A percentile compares a stretch with the other conserved stretches of the same genome.
phyloP scores from a whole-genome alignment of 1,140 invertebrate genomes.

The Geopemphigus sp. region DNA sequence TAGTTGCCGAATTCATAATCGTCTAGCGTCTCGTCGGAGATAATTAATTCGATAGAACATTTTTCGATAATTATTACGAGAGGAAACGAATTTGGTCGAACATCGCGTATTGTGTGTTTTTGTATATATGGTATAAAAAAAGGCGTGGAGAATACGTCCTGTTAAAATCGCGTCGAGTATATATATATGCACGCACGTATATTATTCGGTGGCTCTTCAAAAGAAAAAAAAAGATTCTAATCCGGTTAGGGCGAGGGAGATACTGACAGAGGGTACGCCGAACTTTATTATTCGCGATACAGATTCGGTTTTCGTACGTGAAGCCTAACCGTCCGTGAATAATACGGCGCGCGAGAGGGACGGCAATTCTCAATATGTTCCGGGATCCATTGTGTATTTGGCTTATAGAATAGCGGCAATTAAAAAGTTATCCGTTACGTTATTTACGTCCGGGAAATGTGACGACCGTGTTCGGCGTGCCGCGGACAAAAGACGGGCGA shows the following conservation, averaged over 20 bases:
- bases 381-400: neutral
- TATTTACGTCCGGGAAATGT: too few species aligned
- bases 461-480: too few species aligned
- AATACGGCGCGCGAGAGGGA: neutral
- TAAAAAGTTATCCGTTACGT: neutral
- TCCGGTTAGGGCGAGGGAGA: slow-evolving; percentile 2
- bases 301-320: neutral
- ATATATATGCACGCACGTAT: neutral
- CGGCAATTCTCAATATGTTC: neutral
- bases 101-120: neutral
- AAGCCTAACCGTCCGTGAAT: neutral
- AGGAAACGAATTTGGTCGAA: neutral
- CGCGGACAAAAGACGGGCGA: too few species aligned
- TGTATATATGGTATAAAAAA: neutral
- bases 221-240: neutral
- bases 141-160: neutral
- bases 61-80: too few species aligned
- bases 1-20: too few species aligned
- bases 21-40: too few species aligned
- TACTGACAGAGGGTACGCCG: neutral
- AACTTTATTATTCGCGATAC: neutral
- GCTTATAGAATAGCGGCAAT: neutral
- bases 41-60: too few species aligned
- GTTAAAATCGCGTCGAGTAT: neutral
- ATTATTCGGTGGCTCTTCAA: neutral